Conservation (phyloP, 2,888 invertebrate genomes). For the Branchinecta sandiegonensis region DNA sequence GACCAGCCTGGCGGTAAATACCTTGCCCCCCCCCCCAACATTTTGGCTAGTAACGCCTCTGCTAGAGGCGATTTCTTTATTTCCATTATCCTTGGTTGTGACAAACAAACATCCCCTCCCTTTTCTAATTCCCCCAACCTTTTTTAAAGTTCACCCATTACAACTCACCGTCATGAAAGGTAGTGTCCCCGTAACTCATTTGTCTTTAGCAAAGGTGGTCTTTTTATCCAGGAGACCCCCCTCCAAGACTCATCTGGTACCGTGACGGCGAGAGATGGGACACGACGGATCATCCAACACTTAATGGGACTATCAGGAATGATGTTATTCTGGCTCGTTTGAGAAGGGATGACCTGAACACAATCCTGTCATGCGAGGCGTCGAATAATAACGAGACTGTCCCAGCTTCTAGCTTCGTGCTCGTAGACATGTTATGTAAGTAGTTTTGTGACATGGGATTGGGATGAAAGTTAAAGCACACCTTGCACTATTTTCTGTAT, state of each 20-base stretch:
- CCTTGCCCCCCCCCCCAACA: too few relatives aligned
- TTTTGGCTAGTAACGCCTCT: too few relatives aligned
- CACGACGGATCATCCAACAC: slow-evolving; percentile 29
- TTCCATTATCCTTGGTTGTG: too few relatives aligned
- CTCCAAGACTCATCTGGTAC: slow-evolving; percentile 31
- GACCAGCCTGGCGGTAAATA: too few relatives aligned
- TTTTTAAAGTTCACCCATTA: background rate
- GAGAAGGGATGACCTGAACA: slow-evolving; percentile 29
- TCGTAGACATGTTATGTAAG: slow-evolving; percentile 32
- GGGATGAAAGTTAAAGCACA: too few relatives aligned
- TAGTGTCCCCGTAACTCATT: slow-evolving; percentile 17
- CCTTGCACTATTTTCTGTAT: too few relatives aligned
- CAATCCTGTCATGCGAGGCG: slow-evolving; percentile 30
- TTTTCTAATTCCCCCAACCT: too few relatives aligned
- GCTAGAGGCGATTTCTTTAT: too few relatives aligned
- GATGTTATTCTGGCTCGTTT: slow-evolving; percentile 27
- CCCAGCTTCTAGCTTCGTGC: slow-evolving; percentile 29
- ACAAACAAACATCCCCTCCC: too few relatives aligned
- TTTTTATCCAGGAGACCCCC: slow-evolving; percentile 28
- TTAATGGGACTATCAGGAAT: slow-evolving; percentile 20
- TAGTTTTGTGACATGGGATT: slow-evolving; percentile 14
- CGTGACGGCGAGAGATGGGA: slow-evolving; percentile 30
- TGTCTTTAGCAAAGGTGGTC: background rate
- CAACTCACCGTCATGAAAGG: background rate
- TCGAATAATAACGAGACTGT: slow-evolving; percentile 31